Evolutionary conservation across 2,797 vertebrate species (phyloP).

Genomic region (Synanceia verrucosa): DNA sequence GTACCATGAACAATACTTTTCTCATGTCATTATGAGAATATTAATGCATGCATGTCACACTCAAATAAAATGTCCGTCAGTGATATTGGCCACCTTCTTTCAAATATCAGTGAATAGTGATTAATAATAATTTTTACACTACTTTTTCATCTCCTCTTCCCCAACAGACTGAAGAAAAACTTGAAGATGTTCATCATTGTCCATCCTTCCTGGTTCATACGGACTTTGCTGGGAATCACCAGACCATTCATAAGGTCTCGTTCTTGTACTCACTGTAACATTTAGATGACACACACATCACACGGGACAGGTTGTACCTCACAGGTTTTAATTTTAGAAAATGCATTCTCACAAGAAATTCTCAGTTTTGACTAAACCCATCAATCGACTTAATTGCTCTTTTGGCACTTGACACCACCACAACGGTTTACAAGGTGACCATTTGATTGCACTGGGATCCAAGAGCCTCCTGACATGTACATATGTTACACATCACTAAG

Average conservation of each 20-base stretch:
- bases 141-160: conserved; percentile 15
- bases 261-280: not conserved
- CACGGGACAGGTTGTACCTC: not conserved
- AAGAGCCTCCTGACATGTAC: not conserved
- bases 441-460: not conserved
- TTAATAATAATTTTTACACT: not conserved
- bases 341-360: too few species aligned
- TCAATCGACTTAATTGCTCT: too few species aligned
- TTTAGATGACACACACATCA: not conserved
- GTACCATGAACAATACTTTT: not conserved
- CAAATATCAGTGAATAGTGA: too few species aligned
- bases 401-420: not conserved
- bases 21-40: not conserved
- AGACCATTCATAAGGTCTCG: conserved; percentile 92
- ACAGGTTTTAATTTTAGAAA: not conserved
- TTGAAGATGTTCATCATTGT: conserved; percentile 95
- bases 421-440: not conserved
- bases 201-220: conserved; percentile 96
- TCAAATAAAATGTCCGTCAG: not conserved
- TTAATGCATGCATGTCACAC: not conserved
- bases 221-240: conserved; percentile 92
- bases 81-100: not conserved
- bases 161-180: conserved; percentile 90
- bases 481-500: not conserved
- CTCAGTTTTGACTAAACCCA: too few species aligned